These are phyloP conservation scores for Mastomys coucha DNA, from an alignment of 2,113 vertebrate species.

Conservation along the genomic window DNA sequence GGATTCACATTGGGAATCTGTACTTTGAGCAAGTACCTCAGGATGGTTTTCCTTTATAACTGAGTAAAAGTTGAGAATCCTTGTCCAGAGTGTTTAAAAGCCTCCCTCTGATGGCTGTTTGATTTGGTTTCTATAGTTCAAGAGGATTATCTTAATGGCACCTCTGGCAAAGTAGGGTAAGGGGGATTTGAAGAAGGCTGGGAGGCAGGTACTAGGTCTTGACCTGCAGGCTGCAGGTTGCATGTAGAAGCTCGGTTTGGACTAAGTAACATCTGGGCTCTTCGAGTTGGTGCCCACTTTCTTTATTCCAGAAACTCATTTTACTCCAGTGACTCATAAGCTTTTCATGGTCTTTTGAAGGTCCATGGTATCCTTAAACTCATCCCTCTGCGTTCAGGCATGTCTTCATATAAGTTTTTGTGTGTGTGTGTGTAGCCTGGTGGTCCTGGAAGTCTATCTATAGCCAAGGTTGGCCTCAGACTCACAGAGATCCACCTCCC, in stretches of 20 bases:
- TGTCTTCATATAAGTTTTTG: background rate
- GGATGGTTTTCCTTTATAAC: background rate
- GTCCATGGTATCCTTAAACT: background rate
- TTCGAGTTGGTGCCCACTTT: background rate
- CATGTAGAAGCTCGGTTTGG: background rate
- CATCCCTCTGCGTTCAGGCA: too few relatives aligned
- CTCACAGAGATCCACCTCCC: background rate
- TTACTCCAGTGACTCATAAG: conserved; percentile 17
- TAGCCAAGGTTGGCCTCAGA: background rate
- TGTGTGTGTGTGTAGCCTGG: background rate
- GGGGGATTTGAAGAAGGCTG: background rate
- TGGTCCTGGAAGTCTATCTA: background rate
- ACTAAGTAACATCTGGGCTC: background rate
- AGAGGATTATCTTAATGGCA: background rate
- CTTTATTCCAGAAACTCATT: conserved; percentile 41
- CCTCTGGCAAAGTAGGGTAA: background rate
- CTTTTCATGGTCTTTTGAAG: background rate
- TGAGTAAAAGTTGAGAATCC: background rate
- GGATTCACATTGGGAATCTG: background rate
- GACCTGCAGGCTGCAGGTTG: background rate
- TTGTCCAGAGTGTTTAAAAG: conserved; percentile 11
- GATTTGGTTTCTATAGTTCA: background rate
- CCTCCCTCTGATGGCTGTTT: background rate
- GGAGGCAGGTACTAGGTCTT: background rate
- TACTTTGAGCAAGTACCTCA: background rate